phyloP scores from a whole-genome alignment of 2,888 invertebrate species.

The Melanotus villosus region DNA sequence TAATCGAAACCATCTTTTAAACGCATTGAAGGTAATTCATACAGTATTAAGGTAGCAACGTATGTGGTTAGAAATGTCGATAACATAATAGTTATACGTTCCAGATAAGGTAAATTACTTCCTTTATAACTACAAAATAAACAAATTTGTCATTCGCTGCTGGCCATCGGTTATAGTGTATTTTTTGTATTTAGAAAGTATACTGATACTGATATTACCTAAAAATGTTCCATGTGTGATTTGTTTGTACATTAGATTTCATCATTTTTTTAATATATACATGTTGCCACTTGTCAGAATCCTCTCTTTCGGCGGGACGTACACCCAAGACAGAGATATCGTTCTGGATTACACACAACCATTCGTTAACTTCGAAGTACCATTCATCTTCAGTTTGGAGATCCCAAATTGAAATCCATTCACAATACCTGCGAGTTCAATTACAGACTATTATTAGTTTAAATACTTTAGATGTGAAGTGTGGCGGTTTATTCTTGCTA shows the following conservation, averaged over 20 bases:
- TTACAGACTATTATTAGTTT: too few species aligned
- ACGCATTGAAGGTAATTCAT: slow-evolving; percentile 39
- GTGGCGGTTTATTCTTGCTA: too few species aligned
- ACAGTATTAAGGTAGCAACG: slow-evolving; percentile 37
- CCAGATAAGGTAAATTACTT: slow-evolving; percentile 39
- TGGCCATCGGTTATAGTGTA: too few species aligned
- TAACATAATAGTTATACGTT: slow-evolving; percentile 47
- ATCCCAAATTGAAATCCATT: slow-evolving; percentile 50
- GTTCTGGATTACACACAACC: slow-evolving; percentile 44
- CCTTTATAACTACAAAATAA: slow-evolving; percentile 44
- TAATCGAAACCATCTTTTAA: slow-evolving; percentile 44
- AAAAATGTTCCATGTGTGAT: too few species aligned
- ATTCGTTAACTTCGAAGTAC: slow-evolving; percentile 46
- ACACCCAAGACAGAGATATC: slow-evolving; percentile 21
- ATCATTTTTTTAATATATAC: too few species aligned
- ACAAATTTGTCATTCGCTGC: too few species aligned
- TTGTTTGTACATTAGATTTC: too few species aligned
- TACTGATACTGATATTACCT: too few species aligned
- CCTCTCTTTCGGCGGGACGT: too few species aligned
- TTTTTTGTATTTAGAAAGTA: too few species aligned
- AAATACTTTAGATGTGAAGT: too few species aligned
- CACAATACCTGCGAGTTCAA: slow-evolving; percentile 54
- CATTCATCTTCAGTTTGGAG: slow-evolving; percentile 47
- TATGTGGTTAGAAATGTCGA: slow-evolving; percentile 47
- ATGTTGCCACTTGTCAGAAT: too few species aligned